Evolutionary conservation across 2,888 invertebrate species (phyloP).

Genomic region (Harpalus rubripes): DNA sequence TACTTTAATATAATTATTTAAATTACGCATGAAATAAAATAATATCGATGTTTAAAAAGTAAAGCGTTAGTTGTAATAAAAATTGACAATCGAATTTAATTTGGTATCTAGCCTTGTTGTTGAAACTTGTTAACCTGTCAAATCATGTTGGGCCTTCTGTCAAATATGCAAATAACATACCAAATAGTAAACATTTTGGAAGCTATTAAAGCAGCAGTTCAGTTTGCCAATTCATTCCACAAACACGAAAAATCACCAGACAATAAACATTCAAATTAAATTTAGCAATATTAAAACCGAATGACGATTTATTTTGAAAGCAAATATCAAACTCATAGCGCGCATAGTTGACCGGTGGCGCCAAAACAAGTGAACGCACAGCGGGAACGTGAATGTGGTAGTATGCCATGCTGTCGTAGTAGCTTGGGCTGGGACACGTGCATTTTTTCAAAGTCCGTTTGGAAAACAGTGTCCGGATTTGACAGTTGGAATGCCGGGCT

Average conservation of each 20-base stretch:
- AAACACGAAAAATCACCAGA: not conserved
- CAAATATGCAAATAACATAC: slow-evolving; percentile 46
- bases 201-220: slow-evolving; percentile 31
- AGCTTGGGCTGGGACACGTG: slow-evolving; percentile 47
- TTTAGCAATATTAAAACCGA: slow-evolving; percentile 57
- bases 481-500: slow-evolving; percentile 59
- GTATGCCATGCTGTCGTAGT: slow-evolving; percentile 12
- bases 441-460: slow-evolving; percentile 63
- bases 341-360: slow-evolving; percentile 38
- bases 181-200: slow-evolving; percentile 54
- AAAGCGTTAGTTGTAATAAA: not conserved
- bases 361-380: slow-evolving; percentile 39
- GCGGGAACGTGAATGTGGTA: slow-evolving; percentile 13
- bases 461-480: slow-evolving; percentile 62
- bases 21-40: not conserved
- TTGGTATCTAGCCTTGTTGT: not conserved
- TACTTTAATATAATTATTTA: not conserved
- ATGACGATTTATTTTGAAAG: slow-evolving; percentile 59
- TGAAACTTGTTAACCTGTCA: slow-evolving; percentile 33
- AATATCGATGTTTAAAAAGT: too few relatives aligned
- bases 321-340: slow-evolving; percentile 57
- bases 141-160: slow-evolving; percentile 52
- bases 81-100: slow-evolving; percentile 27
- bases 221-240: slow-evolving; percentile 2
- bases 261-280: slow-evolving; percentile 56